Evolutionary conservation across 2,797 vertebrate species (phyloP).

Genomic region (Chaenodraco wilsoni): DNA sequence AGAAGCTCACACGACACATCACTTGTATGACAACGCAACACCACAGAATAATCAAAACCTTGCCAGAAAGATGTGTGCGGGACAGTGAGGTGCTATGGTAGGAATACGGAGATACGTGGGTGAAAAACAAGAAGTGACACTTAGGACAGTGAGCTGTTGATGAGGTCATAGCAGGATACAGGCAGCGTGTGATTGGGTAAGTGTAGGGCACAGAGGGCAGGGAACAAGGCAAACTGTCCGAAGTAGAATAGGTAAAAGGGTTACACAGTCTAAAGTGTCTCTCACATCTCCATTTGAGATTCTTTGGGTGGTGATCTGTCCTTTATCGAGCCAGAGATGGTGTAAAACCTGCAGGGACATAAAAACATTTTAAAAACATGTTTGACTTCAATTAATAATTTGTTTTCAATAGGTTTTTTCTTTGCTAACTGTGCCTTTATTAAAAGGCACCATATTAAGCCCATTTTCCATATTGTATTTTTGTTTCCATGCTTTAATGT

Average conservation of each 20-base stretch:
- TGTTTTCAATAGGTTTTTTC: too few relatives aligned
- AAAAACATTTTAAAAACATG: not conserved
- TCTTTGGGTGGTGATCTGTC: slow-evolving; percentile 64
- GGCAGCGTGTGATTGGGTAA: slow-evolving; percentile 49
- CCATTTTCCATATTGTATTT: too few relatives aligned
- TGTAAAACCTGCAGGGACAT: slow-evolving; percentile 72
- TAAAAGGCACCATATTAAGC: too few relatives aligned
- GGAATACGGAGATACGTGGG: slow-evolving; percentile 4
- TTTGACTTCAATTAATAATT: too few relatives aligned
- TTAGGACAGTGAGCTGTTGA: slow-evolving; percentile 13
- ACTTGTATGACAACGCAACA: slow-evolving; percentile 20
- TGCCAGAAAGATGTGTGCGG: not conserved
- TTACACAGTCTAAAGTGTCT: slow-evolving; percentile 15
- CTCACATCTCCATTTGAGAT: slow-evolving; percentile 74
- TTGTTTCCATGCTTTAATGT: too few relatives aligned
- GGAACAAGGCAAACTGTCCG: slow-evolving; percentile 46
- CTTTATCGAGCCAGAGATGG: slow-evolving; percentile 75
- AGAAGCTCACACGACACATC: slow-evolving; percentile 24
- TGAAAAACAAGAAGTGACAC: slow-evolving; percentile 18
- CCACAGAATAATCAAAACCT: slow-evolving; percentile 20
- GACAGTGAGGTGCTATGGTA: slow-evolving; percentile 11
- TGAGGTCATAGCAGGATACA: slow-evolving; percentile 38
- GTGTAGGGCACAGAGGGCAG: slow-evolving; percentile 30
- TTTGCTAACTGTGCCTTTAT: too few relatives aligned
- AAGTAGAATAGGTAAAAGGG: slow-evolving; percentile 11